These are phyloP conservation scores for Colostygia pectinataria DNA, from an alignment of 2,888 invertebrate species.

Conservation along the genomic window DNA sequence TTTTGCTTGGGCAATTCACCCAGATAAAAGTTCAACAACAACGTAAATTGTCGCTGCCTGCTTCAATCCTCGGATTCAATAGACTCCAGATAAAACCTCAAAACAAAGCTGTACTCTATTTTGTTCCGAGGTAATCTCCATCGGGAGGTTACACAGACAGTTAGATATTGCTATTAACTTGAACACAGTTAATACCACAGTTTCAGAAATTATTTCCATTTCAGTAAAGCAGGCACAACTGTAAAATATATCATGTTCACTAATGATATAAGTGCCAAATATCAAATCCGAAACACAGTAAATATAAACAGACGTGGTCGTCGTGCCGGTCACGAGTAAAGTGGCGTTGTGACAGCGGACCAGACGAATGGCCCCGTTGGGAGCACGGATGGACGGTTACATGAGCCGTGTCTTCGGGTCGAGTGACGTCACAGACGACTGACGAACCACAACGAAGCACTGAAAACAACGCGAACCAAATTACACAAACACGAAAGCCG, in stretches of 20 bases:
- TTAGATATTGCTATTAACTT: background rate
- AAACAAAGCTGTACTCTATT: conserved; percentile 28
- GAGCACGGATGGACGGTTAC: conserved; percentile 40
- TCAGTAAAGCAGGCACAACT: no score
- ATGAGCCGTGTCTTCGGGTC: conserved; percentile 44
- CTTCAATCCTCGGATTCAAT: conserved; percentile 17
- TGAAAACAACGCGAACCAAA: conserved; percentile 3
- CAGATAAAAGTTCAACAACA: background rate
- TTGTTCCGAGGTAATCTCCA: conserved; percentile 5
- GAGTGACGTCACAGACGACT: conserved; percentile 39
- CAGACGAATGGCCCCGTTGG: conserved; percentile 48
- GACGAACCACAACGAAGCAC: conserved; percentile 21
- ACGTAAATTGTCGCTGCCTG: background rate
- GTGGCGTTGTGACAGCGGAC: conserved; percentile 51
- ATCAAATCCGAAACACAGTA: conserved; percentile 30
- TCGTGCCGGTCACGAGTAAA: conserved; percentile 37
- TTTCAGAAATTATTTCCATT: no score
- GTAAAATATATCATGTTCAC: background rate
- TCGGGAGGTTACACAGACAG: conserved; percentile 2
- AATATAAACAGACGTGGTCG: conserved; percentile 32
- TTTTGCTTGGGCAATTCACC: no score
- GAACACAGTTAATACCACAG: conserved; percentile 7
- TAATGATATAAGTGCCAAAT: conserved; percentile 29
- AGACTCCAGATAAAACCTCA: conserved; percentile 26
- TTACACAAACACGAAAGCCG: conserved; percentile 1